A percentile compares a stretch with the other conserved stretches of the same genome.
phyloP scores from a whole-genome alignment of 2,113 vertebrate species.

The Baryphthengus martii region DNA sequence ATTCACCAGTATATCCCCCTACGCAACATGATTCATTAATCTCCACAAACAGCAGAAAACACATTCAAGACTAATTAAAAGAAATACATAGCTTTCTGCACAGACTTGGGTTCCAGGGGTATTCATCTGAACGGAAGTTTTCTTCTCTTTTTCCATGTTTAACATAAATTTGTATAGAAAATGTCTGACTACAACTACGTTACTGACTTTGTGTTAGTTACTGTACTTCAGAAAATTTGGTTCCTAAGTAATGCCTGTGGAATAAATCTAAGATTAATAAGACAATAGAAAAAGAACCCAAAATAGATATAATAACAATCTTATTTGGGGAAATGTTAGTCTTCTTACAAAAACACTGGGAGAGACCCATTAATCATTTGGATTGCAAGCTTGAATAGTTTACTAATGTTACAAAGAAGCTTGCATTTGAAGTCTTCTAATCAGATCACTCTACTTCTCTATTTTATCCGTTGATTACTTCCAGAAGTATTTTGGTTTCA shows the following conservation, averaged over 20 bases:
- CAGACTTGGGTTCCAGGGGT: neutral
- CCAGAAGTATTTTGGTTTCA: slow-evolving; percentile 13
- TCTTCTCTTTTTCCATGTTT: neutral
- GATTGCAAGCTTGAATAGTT: neutral
- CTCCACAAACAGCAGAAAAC: neutral
- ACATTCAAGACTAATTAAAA: neutral
- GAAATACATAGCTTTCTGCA: neutral
- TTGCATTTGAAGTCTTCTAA: slow-evolving; percentile 28
- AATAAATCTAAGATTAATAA: slow-evolving; percentile 19
- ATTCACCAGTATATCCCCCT: neutral
- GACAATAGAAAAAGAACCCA: neutral
- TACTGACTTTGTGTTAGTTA: neutral
- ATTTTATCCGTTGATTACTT: slow-evolving; percentile 3
- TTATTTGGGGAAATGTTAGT: slow-evolving; percentile 1
- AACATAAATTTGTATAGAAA: neutral
- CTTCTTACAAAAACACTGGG: slow-evolving; percentile 15
- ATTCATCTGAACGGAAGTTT: neutral
- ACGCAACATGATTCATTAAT: neutral
- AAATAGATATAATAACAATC: neutral
- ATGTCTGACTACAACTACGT: neutral
- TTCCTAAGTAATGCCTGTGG: neutral
- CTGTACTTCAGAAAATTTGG: neutral
- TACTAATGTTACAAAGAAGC: slow-evolving; percentile 6
- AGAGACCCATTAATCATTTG: slow-evolving; percentile 13
- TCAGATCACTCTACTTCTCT: slow-evolving; percentile 2